Base-by-base conservation (phyloP, 53 echinoderm and acorn worm species). In the Henricia sp. region DNA sequence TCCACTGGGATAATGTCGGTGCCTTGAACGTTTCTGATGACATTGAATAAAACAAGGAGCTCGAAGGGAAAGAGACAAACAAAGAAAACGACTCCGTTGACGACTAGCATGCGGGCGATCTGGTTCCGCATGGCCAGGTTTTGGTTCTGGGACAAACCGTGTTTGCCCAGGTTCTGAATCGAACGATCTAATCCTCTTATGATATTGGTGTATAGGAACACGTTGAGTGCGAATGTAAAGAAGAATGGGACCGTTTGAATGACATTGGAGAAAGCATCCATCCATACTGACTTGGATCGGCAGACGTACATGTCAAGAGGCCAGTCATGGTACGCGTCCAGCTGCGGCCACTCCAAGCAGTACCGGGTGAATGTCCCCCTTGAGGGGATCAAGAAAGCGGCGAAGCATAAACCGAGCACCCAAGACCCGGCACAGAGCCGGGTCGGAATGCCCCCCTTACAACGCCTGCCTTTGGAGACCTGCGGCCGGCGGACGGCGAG, bases 401-500 rank as follows among this genome's bases (percentile, higher is more conserved):
- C 80, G 32, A 80, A 32, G 50, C 80, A 80, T 16, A 80, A 48
- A 23, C 62, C 64, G 32, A 80, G 63, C 24, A 80, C 9, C 80
- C 80, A 80, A 64, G 62, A 62, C 9, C 63, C 80, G 19, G 48
- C 48, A 20, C 70, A 70, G 12, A 70, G 70, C n/a, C 52, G 34
- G 30, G 40, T 35, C 24, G 85, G 80, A 23, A 77, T 1, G 32
- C 34, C 37, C 8, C 23, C 46, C 37, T 63, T 62, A 14, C 62
- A 30, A 16, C 48, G 60, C 6, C 80, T 42, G 9, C 65, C 62
- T 32, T 80, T 80, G 4, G 63, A 80, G 35, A 64, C 84, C 29
- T 73, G 77, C 13, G 91, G 91, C 24, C 80, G 88, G 39, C 91
- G 88, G 32, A 91, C 88, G 41, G 91, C 91, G 55, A 88, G 67